Evolutionary conservation across 2,888 invertebrate genomes (phyloP).

Genomic region (Dynastes maya): DNA sequence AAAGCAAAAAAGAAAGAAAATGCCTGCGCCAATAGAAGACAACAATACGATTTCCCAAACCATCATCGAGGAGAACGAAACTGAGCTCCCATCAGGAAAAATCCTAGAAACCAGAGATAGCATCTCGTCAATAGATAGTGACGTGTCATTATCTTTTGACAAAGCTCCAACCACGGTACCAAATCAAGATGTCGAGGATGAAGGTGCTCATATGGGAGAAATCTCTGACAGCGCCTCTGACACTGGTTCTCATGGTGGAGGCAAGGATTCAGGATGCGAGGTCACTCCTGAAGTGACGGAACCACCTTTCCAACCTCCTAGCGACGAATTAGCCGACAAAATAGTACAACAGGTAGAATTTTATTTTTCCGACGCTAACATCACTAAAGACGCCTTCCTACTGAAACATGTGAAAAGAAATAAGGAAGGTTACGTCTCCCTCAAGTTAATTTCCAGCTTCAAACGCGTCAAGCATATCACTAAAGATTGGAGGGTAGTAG

Average conservation of each 20-base stretch:
- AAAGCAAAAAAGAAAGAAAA: constrained; percentile 59
- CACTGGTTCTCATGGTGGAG: constrained; percentile 75
- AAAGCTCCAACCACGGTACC: constrained; percentile 55
- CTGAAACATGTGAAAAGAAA: constrained; percentile 95
- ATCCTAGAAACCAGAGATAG: constrained; percentile 75
- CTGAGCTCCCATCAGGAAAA: constrained; percentile 69
- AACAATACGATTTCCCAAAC: constrained; percentile 63
- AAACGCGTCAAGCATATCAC: constrained; percentile 95
- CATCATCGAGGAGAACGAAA: constrained; percentile 66
- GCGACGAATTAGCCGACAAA: constrained; percentile 83
- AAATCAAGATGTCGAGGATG: constrained; percentile 71
- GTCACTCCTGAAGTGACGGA: constrained; percentile 74
- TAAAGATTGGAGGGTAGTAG: constrained; percentile 95
- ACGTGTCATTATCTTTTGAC: constrained; percentile 75
- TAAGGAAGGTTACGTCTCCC: constrained; percentile 95
- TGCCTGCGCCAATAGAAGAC: constrained; percentile 66
- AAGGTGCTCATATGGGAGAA: constrained; percentile 76
- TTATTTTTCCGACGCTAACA: constrained; percentile 96
- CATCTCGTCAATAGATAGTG: constrained; percentile 77
- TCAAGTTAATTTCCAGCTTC: constrained; percentile 95
- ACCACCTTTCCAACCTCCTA: constrained; percentile 79
- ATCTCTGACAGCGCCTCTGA: constrained; percentile 80
- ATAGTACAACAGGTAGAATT: constrained; percentile 93
- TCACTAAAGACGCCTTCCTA: constrained; percentile 95
- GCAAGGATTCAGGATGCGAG: constrained; percentile 81